Percentiles rank a stretch among this genome's conserved stretches.
These are phyloP conservation scores for Aspiorhynchus laticeps DNA, from an alignment of 2,113 vertebrate genomes.

Conservation along the genomic window DNA sequence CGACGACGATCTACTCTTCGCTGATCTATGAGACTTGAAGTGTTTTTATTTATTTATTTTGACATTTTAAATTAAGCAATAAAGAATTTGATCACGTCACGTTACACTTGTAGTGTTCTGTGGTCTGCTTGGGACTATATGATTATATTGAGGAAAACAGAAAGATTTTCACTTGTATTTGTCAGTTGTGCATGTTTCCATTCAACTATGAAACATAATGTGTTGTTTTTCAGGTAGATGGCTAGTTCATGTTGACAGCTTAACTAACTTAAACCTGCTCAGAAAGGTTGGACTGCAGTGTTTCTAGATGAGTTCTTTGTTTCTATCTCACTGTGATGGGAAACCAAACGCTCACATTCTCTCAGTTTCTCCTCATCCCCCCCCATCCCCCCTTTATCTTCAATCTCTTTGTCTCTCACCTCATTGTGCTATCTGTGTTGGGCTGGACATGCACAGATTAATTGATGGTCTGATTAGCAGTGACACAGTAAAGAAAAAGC, in stretches of 20 bases:
- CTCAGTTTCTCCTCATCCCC: background rate
- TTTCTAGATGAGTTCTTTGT: slow-evolving; percentile 28
- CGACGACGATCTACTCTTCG: too few species aligned
- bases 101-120: background rate
- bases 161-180: background rate
- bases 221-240: background rate
- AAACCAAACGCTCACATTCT: slow-evolving; percentile 25
- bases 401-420: slow-evolving; percentile 6
- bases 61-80: background rate
- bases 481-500: slow-evolving; percentile 42
- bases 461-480: slow-evolving; percentile 45
- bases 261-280: background rate
- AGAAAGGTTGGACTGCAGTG: background rate
- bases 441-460: slow-evolving; percentile 35
- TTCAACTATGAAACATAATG: background rate
- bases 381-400: background rate
- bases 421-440: slow-evolving; percentile 35
- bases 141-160: background rate
- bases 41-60: background rate
- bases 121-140: background rate
- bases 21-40: too few species aligned
- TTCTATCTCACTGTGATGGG: background rate
- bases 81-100: background rate
- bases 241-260: background rate
- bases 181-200: background rate